Evolutionary conservation across 92 coral and sea anemone genomes (phyloP).

Genomic region (Zoanthus gigantus): DNA sequence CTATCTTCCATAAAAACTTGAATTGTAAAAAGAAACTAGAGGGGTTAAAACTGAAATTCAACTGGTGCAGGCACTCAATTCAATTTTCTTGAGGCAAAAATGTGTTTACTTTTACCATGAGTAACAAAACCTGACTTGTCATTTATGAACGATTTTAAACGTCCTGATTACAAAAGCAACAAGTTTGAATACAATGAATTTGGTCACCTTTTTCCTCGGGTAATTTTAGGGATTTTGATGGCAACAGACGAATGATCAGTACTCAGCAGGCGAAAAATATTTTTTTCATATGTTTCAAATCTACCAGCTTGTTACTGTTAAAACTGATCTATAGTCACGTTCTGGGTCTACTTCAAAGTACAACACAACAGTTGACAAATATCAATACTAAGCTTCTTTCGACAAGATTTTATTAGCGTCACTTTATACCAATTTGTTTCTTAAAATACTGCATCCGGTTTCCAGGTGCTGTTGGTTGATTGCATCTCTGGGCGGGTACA

Average conservation of each 20-base stretch:
- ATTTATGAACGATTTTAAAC: neutral
- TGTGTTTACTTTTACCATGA: neutral
- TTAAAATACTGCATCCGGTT: slow-evolving; percentile 4
- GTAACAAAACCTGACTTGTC: neutral
- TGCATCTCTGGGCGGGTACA: slow-evolving; percentile 17
- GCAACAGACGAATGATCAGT: neutral
- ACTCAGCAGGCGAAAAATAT: slow-evolving; percentile 1
- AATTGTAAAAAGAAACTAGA: neutral
- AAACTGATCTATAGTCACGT: neutral
- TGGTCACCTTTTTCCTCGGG: neutral
- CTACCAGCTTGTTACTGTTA: neutral
- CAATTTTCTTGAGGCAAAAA: neutral
- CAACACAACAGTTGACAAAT: slow-evolving; percentile 15
- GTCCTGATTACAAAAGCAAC: neutral
- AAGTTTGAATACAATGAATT: neutral
- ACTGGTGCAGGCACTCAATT: neutral
- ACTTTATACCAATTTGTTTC: slow-evolving; percentile 5
- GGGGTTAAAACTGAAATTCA: slow-evolving; percentile 4
- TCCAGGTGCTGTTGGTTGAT: slow-evolving; percentile 19
- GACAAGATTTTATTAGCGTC: slow-evolving; percentile 24
- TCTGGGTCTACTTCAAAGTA: neutral
- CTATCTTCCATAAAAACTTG: neutral
- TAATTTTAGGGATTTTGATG: neutral
- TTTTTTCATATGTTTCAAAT: neutral
- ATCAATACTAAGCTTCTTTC: slow-evolving; percentile 1